Percentiles rank a stretch among this genome's conserved stretches.
Evolutionary conservation across 2,113 vertebrate species (phyloP).

Genomic region (Cervus canadensis): DNA sequence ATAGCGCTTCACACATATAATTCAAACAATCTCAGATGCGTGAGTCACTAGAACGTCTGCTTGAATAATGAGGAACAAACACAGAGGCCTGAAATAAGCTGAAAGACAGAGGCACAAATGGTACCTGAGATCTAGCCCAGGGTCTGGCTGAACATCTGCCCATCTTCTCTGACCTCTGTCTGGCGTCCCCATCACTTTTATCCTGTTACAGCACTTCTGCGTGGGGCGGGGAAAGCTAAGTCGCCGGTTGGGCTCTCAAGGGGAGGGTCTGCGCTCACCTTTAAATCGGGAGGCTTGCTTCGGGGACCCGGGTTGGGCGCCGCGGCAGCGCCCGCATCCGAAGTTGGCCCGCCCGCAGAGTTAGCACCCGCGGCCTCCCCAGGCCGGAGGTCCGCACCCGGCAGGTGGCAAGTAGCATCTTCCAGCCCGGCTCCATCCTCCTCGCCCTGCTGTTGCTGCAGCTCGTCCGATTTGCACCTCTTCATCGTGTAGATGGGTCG

Average conservation of each 20-base stretch:
- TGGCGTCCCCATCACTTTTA: constrained; percentile 3
- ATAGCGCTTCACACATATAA: constrained; percentile 56
- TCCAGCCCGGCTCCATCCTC: constrained; percentile 79
- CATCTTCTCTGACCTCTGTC: constrained; percentile 36
- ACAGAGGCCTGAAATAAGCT: constrained; percentile 43
- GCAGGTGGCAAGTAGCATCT: constrained; percentile 73
- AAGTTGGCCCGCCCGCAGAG: constrained; percentile 59
- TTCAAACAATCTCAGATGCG: constrained; percentile 41
- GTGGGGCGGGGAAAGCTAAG: not conserved
- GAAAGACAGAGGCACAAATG: constrained; percentile 21
- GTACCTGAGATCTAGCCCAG: not conserved
- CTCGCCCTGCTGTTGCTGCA: constrained; percentile 80
- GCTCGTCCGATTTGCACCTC: constrained; percentile 85
- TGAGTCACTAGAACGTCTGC: constrained; percentile 66
- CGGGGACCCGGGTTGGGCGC: constrained; percentile 72
- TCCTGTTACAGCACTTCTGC: constrained; percentile 1
- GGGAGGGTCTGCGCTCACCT: constrained; percentile 75
- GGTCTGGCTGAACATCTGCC: not conserved
- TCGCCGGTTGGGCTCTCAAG: not conserved
- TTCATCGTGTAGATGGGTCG: constrained; percentile 81
- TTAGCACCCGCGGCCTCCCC: constrained; percentile 73
- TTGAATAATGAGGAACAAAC: constrained; percentile 46
- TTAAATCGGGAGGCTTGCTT: constrained; percentile 86
- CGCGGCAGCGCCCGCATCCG: constrained; percentile 70
- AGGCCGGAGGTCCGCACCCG: constrained; percentile 76